Base-by-base conservation (phyloP, 2,888 invertebrate species). In the Taenaris catops region DNA sequence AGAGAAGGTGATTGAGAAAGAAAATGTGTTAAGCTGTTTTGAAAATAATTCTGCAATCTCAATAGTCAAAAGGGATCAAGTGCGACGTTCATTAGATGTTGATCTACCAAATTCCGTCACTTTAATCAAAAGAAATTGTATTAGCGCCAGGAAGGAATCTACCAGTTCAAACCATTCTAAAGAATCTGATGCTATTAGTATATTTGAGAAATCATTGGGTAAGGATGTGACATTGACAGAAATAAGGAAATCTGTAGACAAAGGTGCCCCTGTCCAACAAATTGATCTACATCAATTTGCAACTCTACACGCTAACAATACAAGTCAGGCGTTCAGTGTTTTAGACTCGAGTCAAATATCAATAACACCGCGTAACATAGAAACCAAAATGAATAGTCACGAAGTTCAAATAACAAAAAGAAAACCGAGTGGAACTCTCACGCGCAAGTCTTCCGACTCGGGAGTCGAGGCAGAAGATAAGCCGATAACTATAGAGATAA, bases 1-100 rank as follows among this genome's bases (percentile, higher is more conserved):
- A n/a, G 86, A 83, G 43, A 75, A 58, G 51, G 56, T 74, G 19
- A 56, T 83, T 11, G 78, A 84, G 52, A 87, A 88, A 44, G 87
- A 86, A 47, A 87, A 83, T 53, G 70, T 88, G 8, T 53, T 88
- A 16, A 87, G 84, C 49, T 86, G 86, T 48, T 87, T 87, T 46
- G 87, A 87, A 58, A 87, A 87, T 44, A 88, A 88, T 54, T 83
- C 87, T 1, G 86, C 87, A 14, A 87, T 88, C 49, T 87, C 88
- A 34, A 84, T 88, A 54, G 74, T 87, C 4, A 87, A 87, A 47
- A 69, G 86, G 48, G 87, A 87, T 54, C 80, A 80, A 46, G 74
- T 72, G 2, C 68, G 87, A 32, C 79, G 71, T 43, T 88, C 87
- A 6, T 57, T 84, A 24, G 87, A 87, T 34, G 61, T 87, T n/a